phyloP scores from a whole-genome alignment of 2,113 vertebrate species.

The Xiphorhynchus elegans region DNA sequence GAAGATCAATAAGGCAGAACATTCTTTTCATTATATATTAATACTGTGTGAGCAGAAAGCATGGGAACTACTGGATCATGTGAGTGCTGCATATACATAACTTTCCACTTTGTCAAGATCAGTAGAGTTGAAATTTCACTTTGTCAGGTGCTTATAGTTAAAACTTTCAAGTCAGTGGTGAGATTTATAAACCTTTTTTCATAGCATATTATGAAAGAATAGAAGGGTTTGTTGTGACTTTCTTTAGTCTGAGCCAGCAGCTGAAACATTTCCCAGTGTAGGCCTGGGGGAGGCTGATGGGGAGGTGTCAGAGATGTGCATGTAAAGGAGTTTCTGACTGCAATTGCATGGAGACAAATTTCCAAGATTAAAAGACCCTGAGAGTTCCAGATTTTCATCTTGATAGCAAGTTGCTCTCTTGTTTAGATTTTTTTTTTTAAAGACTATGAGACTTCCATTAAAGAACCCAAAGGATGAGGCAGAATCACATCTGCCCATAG shows the following conservation, averaged over 20 bases:
- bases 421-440: not conserved
- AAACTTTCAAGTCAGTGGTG: not conserved
- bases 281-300: not conserved
- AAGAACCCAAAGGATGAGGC: not conserved
- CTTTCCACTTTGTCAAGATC: not conserved
- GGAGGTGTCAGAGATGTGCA: not conserved
- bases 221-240: not conserved
- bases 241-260: not conserved
- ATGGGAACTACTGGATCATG: not conserved
- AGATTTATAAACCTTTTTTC: not conserved
- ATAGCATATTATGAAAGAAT: not conserved
- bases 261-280: not conserved
- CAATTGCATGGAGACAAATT: not conserved
- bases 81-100: not conserved
- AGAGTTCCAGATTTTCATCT: not conserved
- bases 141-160: not conserved
- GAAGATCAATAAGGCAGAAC: slow-evolving; percentile 63
- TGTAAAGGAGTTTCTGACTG: not conserved
- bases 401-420: not conserved
- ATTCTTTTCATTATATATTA: slow-evolving; percentile 39
- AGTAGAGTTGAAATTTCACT: not conserved
- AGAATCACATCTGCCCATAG: not conserved
- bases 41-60: slow-evolving; percentile 4
- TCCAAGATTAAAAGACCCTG: not conserved
- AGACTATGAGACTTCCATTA: not conserved